Percentiles rank a stretch among this genome's conserved stretches.
Evolutionary conservation across 92 coral and sea anemone species (phyloP).

Genomic region (Isaurus tuberculatus): DNA sequence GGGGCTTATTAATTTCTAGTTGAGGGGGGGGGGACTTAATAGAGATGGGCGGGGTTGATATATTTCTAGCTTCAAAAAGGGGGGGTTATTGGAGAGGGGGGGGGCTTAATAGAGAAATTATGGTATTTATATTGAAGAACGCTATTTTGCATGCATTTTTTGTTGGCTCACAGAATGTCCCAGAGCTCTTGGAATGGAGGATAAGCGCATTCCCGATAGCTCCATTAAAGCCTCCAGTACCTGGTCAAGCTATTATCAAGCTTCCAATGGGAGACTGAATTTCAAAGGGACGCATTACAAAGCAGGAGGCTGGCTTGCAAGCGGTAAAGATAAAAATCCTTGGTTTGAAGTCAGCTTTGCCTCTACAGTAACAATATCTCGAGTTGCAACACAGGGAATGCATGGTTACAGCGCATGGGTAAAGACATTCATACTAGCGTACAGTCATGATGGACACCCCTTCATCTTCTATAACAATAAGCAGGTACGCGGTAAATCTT

Average conservation of each 20-base stretch:
- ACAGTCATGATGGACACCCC: not conserved
- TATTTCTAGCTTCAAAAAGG: too few relatives aligned
- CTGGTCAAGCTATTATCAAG: not conserved
- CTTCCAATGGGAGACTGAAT: conserved; percentile 8
- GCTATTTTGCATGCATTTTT: too few relatives aligned
- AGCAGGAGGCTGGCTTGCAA: conserved; percentile 22
- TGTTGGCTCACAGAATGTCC: not conserved
- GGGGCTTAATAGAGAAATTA: too few relatives aligned
- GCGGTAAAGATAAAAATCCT: not conserved
- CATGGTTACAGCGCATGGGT: not conserved
- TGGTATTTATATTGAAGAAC: too few relatives aligned
- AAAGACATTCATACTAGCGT: not conserved
- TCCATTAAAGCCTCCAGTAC: not conserved
- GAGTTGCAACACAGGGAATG: conserved; percentile 4
- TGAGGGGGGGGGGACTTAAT: too few relatives aligned
- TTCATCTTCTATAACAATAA: not conserved
- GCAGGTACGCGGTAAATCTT: not conserved
- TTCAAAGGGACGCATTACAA: not conserved
- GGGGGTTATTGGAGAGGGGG: too few relatives aligned
- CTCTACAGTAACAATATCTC: not conserved
- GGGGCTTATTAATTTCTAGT: too few relatives aligned
- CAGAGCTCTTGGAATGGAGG: conserved; percentile 9
- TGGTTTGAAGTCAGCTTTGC: conserved; percentile 14
- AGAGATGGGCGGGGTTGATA: too few relatives aligned
- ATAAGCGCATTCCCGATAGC: not conserved